A percentile compares a stretch with the other conserved stretches of the same genome.
Evolutionary conservation across 2,797 vertebrate species (phyloP).

Genomic region (Halcyon chelicuti): DNA sequence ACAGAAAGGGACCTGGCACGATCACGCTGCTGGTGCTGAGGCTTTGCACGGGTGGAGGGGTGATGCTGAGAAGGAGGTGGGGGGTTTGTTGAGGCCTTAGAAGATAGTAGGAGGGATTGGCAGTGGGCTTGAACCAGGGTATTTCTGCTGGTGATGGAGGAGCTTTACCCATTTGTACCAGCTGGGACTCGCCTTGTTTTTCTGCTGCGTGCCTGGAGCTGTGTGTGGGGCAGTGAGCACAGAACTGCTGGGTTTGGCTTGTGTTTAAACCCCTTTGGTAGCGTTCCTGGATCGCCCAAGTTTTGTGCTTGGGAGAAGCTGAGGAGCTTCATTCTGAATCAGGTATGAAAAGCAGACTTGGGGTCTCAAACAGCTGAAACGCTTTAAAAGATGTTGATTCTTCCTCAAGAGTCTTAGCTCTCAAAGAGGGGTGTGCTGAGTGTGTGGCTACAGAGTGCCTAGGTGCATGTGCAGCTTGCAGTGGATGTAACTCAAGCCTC

Average conservation of each 20-base stretch:
- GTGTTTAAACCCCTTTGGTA: background rate
- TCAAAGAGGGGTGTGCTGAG: background rate
- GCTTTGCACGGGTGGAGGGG: fast-evolving
- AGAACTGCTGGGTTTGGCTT: background rate
- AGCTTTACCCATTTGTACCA: background rate
- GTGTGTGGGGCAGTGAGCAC: fast-evolving
- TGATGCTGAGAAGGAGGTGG: background rate
- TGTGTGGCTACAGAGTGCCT: fast-evolving
- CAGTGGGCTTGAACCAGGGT: background rate
- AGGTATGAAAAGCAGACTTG: background rate
- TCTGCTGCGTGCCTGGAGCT: background rate
- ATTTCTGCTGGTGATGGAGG: background rate
- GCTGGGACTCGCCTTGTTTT: background rate
- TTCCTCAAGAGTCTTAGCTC: background rate
- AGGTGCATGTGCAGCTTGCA: fast-evolving
- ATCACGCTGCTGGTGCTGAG: fast-evolving
- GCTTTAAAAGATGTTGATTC: background rate
- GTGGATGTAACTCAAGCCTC: background rate
- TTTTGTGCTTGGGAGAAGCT: background rate
- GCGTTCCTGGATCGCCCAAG: background rate
- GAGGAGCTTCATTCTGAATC: background rate
- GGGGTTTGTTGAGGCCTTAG: background rate
- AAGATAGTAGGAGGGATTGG: background rate
- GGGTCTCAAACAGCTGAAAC: background rate
- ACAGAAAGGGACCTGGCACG: fast-evolving